These are phyloP conservation scores for Nematolebias whitei DNA, from an alignment of 2,113 vertebrate species.

Conservation along the genomic window DNA sequence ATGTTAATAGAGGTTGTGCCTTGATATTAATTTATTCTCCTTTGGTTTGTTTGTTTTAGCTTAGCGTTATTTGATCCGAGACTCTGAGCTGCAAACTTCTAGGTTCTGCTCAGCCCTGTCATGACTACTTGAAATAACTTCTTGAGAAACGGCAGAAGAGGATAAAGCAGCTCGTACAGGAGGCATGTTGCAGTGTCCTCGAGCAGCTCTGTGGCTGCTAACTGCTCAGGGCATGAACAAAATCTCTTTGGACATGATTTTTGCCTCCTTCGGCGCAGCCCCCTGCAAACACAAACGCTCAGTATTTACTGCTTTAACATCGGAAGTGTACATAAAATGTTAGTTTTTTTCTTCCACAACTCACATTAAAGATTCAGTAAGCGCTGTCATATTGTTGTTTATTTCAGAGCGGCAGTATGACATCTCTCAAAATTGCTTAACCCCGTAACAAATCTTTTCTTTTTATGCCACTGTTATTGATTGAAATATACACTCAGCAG, in stretches of 20 bases:
- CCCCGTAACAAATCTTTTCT: slow-evolving; percentile 29
- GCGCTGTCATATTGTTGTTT: slow-evolving; percentile 46
- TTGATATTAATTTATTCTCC: slow-evolving; percentile 18
- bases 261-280: slow-evolving; percentile 50
- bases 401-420: slow-evolving; percentile 56
- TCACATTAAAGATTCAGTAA: slow-evolving; percentile 70
- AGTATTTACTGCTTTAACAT: slow-evolving; percentile 23
- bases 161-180: slow-evolving; percentile 20
- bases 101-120: slow-evolving; percentile 19
- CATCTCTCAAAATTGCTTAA: slow-evolving; percentile 38
- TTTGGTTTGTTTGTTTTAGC: slow-evolving; percentile 32
- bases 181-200: slow-evolving; percentile 40
- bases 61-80: slow-evolving; percentile 34
- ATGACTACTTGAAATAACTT: slow-evolving; percentile 58
- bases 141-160: slow-evolving; percentile 24
- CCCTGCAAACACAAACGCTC: slow-evolving; percentile 15
- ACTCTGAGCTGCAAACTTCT: slow-evolving; percentile 35
- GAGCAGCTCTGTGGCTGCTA: slow-evolving; percentile 41
- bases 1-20: slow-evolving; percentile 45
- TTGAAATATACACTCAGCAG: slow-evolving; percentile 8
- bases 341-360: slow-evolving; percentile 78
- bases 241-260: slow-evolving; percentile 54
- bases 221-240: slow-evolving; percentile 54
- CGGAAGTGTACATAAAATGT: slow-evolving; percentile 72
- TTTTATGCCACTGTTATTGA: slow-evolving; percentile 24